Percentiles rank a stretch among this genome's conserved stretches.
These are phyloP conservation scores for Centroberyx gerrardi DNA, from an alignment of 2,797 vertebrate genomes.

Conservation along the genomic window DNA sequence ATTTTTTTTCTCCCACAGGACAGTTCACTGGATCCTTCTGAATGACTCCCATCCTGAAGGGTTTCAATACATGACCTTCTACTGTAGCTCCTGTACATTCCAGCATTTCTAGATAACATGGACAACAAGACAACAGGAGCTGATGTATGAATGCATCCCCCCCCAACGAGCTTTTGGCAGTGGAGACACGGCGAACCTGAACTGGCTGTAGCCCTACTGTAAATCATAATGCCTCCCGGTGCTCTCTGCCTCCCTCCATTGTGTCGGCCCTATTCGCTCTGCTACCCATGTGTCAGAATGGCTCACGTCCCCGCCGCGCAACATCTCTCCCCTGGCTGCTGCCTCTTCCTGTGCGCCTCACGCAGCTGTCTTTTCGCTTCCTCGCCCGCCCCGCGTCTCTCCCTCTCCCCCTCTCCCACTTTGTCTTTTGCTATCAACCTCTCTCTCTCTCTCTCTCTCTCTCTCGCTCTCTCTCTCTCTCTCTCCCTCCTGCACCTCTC, in stretches of 20 bases:
- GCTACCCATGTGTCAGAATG: slow-evolving; percentile 77
- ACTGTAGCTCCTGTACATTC: slow-evolving; percentile 16
- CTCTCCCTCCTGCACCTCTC: background rate
- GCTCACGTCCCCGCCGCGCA: slow-evolving; percentile 69
- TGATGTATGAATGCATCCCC: slow-evolving; percentile 61
- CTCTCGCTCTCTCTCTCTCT: background rate
- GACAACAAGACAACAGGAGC: slow-evolving; percentile 12
- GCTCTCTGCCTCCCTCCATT: slow-evolving; percentile 67
- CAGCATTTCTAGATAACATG: slow-evolving; percentile 44
- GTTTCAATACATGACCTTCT: slow-evolving; percentile 46
- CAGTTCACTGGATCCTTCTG: background rate
- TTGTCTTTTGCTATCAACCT: slow-evolving; percentile 72
- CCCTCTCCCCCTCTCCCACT: slow-evolving; percentile 62
- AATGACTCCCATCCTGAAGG: slow-evolving; percentile 1
- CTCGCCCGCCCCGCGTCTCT: slow-evolving; percentile 51
- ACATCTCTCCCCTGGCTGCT: slow-evolving; percentile 81
- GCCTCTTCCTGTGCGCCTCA: slow-evolving; percentile 81
- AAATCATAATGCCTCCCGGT: slow-evolving; percentile 70
- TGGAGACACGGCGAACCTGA: slow-evolving; percentile 63
- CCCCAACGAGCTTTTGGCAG: slow-evolving; percentile 60
- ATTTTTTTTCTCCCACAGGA: no score
- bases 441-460: slow-evolving; percentile 14
- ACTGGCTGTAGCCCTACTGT: slow-evolving; percentile 70
- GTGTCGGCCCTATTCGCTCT: slow-evolving; percentile 70
- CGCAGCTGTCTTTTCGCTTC: slow-evolving; percentile 73